Percentiles rank a stretch among this genome's conserved stretches.
Conservation (phyloP, 2,113 vertebrate genomes). For the Nanger granti region DNA sequence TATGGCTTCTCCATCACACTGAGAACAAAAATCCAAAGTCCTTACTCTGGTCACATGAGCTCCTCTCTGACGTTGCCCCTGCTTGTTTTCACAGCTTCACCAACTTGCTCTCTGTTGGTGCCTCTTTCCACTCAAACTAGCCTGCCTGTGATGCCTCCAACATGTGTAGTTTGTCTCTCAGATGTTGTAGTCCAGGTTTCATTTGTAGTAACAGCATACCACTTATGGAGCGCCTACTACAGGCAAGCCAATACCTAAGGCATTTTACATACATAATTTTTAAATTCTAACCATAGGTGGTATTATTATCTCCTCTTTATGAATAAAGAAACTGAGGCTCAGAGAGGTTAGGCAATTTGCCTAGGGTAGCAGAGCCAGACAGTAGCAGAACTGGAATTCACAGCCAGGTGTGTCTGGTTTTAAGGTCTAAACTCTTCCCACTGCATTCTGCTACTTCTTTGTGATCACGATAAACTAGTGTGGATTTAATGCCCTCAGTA, state of each 20-base stretch:
- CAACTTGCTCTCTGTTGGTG: background rate
- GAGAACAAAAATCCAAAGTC: background rate
- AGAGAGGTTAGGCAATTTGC: background rate
- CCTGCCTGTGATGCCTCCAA: background rate
- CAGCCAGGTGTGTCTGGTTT: background rate
- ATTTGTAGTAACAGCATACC: background rate
- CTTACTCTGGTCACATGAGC: background rate
- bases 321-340: background rate
- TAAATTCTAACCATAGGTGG: background rate
- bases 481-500: background rate
- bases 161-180: background rate
- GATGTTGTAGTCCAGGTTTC: background rate
- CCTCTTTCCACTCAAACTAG: background rate
- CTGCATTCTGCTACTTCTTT: background rate
- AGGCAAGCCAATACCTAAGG: background rate
- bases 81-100: background rate
- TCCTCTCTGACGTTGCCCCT: background rate
- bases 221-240: background rate
- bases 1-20: background rate
- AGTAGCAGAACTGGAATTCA: background rate
- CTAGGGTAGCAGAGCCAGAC: background rate
- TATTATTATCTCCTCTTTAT: background rate
- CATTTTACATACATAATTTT: background rate
- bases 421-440: background rate
- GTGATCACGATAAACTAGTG: background rate